phyloP scores from a whole-genome alignment of 1,140 invertebrate genomes.

The Lasaia peninsularis region DNA sequence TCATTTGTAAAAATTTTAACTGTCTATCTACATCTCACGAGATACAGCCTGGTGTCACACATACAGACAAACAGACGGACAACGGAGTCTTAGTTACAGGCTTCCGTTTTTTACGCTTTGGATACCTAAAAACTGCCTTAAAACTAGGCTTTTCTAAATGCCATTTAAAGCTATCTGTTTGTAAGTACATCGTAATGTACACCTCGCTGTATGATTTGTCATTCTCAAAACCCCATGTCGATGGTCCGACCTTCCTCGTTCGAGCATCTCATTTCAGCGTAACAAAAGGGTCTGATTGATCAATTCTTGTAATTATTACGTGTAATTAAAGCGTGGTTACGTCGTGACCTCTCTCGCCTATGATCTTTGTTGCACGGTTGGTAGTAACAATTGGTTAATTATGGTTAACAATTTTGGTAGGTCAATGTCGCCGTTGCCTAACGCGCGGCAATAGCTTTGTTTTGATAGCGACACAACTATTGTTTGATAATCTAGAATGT shows the following conservation, averaged over 20 bases:
- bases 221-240: neutral
- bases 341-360: conserved; percentile 5
- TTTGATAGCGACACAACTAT: conserved; percentile 12
- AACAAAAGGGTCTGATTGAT: conserved; percentile 13
- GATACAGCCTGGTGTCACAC: too few relatives aligned
- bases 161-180: too few relatives aligned
- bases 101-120: too few relatives aligned
- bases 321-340: conserved; percentile 8
- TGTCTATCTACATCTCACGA: too few relatives aligned
- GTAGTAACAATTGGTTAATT: conserved; percentile 16
- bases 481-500: conserved; percentile 16
- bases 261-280: neutral
- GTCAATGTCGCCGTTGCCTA: conserved; percentile 16
- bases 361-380: conserved; percentile 10
- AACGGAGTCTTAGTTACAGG: too few relatives aligned
- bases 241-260: neutral
- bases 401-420: conserved; percentile 16
- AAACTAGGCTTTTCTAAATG: too few relatives aligned
- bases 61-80: too few relatives aligned
- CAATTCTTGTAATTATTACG: conserved; percentile 12
- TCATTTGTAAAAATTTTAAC: too few relatives aligned
- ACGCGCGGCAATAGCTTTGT: conserved; percentile 9
- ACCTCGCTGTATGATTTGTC: too few relatives aligned
- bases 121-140: too few relatives aligned
- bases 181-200: too few relatives aligned